Base-by-base conservation (phyloP, 2,888 invertebrate species). In the Hetaerina titia region DNA sequence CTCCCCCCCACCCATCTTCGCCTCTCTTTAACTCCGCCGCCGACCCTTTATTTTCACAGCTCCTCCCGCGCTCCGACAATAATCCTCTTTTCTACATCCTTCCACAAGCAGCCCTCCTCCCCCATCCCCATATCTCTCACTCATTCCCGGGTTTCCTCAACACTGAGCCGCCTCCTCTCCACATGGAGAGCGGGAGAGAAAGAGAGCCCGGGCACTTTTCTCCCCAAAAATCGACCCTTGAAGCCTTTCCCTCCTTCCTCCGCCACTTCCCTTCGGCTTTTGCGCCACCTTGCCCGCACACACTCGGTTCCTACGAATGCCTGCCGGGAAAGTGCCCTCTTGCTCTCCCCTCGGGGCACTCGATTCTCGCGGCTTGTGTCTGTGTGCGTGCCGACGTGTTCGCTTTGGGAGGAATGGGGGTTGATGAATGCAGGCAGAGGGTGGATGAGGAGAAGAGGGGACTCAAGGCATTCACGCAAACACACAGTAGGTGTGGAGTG, bases 81-180 rank as follows among this genome's bases (percentile, higher is more conserved):
- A 92, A 92, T 92, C 92, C 92, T 74, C 92, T 92, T 92, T 92
- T 74, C 92, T 92, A 56, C 92, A 92, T 92, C 92, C 92, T 56
- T 92, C 69, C n/a, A 81, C 69, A 69, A 31, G 6, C 81, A 81
- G 31, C 81, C 45, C 45, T 13, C 81, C 9, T 15, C 31, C 31
- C 81, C 22, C n/a, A 7, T 11, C 31, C 81, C 31, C 81, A 45
- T 4, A 45, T 45, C 45, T 45, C 45, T 31, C 13, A 13, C n/a
- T 25, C 31, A 9, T 31, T 31, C 81, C 31, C 4, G 11, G 81
- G 81, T 81, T 81, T 31, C 11, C 81, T 81, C 81, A 31, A n/a
- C 25, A 9, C 2, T 31, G 81, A 7, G 5, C 81, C 81, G 81
- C 25, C 11, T 31, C 11, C 81, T 81, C 81, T n/a, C 31, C 31